Conservation (phyloP, 2,888 invertebrate species). For the Itoplectis maculator region DNA sequence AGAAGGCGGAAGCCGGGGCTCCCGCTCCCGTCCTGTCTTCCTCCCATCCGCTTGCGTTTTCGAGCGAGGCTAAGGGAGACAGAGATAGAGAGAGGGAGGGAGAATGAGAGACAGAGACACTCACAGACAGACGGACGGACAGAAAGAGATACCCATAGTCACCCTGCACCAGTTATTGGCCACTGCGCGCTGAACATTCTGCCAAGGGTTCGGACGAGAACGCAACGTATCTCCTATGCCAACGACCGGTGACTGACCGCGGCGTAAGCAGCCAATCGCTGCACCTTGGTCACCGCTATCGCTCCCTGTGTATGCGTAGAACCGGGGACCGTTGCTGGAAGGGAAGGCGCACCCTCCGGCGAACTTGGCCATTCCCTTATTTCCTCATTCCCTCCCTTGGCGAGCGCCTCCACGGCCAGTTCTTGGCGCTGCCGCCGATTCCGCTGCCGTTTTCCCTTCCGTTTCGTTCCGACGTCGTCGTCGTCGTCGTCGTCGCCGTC, state of each 20-base stretch:
- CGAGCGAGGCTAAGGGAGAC: conserved; percentile 16
- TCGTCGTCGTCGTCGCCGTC: conserved; percentile 14
- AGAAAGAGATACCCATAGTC: too few relatives aligned
- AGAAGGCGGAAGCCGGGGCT: conserved; percentile 64
- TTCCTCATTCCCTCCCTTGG: conserved; percentile 36
- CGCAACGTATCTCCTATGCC: neutral
- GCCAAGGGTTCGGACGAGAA: neutral
- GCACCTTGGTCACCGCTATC: neutral
- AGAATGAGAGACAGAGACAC: too few relatives aligned
- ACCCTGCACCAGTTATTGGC: conserved; percentile 12
- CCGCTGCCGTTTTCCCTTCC: conserved; percentile 44
- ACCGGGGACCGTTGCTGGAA: conserved; percentile 10
- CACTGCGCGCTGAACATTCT: neutral
- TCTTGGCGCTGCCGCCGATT: conserved; percentile 25
- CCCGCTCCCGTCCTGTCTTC: conserved; percentile 58
- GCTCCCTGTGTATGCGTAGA: neutral
- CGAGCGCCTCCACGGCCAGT: conserved; percentile 11
- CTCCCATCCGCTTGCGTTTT: conserved; percentile 59
- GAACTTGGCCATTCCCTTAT: conserved; percentile 47
- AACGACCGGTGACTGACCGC: conserved; percentile 1
- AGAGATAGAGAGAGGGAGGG: neutral
- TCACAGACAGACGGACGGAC: too few relatives aligned
- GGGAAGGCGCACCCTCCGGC: conserved; percentile 39
- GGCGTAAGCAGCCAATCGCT: conserved; percentile 20
- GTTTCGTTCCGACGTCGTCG: neutral